phyloP scores from a whole-genome alignment of 2,113 vertebrate genomes.

The Cebus imitator region DNA sequence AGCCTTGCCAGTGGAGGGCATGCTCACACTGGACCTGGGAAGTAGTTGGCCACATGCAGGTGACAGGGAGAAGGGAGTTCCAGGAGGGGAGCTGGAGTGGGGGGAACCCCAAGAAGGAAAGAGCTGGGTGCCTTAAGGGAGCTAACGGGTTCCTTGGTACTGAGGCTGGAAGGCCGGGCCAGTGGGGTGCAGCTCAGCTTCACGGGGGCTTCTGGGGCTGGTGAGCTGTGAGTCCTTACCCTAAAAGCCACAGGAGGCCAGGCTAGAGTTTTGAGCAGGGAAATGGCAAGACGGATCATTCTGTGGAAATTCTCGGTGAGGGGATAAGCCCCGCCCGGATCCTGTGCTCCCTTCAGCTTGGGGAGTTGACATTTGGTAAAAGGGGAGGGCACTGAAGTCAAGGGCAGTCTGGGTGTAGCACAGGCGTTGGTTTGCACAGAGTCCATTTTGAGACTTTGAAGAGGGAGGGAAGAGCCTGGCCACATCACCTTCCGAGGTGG shows the following conservation, averaged over 20 bases:
- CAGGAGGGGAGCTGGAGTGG: rapidly evolving
- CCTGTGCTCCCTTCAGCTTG: neutral
- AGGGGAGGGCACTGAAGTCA: neutral
- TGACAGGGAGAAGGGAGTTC: rapidly evolving
- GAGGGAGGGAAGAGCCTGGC: neutral
- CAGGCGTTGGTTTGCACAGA: neutral
- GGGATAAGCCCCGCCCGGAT: rapidly evolving
- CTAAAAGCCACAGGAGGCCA: neutral
- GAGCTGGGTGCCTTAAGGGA: neutral
- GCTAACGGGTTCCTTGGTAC: neutral
- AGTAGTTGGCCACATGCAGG: neutral
- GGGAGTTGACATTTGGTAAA: neutral
- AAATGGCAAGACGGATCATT: neutral
- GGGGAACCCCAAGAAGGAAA: neutral
- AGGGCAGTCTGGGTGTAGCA: neutral
- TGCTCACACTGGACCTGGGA: neutral
- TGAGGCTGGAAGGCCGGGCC: neutral
- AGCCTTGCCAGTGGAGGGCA: neutral
- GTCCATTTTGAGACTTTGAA: neutral
- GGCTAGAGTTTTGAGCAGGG: neutral
- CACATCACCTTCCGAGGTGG: neutral
- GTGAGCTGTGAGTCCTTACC: neutral
- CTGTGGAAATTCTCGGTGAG: neutral
- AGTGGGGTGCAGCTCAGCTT: rapidly evolving
- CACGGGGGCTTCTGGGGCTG: neutral